Percentiles rank a stretch among this genome's conserved stretches.
Conservation (phyloP, 2,888 invertebrate genomes). For the Arctia plantaginis region DNA sequence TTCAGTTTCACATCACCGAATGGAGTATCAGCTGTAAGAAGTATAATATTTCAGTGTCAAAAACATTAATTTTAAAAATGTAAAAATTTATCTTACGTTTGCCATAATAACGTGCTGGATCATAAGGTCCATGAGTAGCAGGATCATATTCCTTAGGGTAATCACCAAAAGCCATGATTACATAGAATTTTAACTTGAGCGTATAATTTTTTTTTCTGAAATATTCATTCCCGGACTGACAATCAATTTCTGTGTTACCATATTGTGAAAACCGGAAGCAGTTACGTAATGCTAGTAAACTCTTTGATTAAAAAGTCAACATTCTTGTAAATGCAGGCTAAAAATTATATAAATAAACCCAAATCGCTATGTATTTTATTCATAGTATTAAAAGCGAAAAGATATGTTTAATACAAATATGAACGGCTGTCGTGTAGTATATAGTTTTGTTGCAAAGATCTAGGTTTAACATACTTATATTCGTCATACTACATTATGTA, state of each 20-base stretch:
- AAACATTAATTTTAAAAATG: conserved; percentile 69
- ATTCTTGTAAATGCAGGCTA: not conserved
- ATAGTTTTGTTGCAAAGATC: too few species aligned
- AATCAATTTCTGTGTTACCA: not conserved
- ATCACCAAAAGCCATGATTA: conserved; percentile 93
- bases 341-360: not conserved
- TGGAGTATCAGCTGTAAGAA: conserved; percentile 93
- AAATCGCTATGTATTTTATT: too few species aligned
- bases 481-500: too few species aligned
- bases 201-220: not conserved
- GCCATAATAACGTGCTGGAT: conserved; percentile 97
- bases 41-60: conserved; percentile 40
- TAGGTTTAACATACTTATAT: too few species aligned
- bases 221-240: not conserved
- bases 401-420: too few species aligned
- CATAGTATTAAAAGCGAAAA: too few species aligned
- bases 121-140: conserved; percentile 96
- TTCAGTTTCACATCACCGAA: conserved; percentile 94
- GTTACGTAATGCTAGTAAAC: not conserved
- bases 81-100: conserved; percentile 91
- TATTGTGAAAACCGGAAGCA: not conserved
- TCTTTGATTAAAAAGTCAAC: not conserved
- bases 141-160: conserved; percentile 97
- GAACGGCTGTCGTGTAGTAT: too few species aligned
- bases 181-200: conserved; percentile 39